These are phyloP conservation scores for Coecobrya sp. DNA, from an alignment of 2,888 invertebrate species.

Conservation along the genomic window DNA sequence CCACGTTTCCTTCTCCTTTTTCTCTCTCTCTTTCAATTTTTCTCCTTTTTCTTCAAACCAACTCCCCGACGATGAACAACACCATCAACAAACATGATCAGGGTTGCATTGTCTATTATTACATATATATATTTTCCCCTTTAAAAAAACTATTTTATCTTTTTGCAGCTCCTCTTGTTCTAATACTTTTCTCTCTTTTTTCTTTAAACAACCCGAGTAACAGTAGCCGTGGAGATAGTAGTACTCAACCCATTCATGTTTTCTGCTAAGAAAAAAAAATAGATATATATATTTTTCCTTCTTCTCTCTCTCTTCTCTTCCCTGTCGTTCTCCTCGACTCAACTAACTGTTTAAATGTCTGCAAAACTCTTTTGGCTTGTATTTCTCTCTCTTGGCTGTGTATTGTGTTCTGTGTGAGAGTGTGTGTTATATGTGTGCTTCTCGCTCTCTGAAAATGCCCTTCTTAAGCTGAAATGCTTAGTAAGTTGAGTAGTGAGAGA, in stretches of 20 bases:
- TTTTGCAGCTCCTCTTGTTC: too few species aligned
- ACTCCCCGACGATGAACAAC: not conserved
- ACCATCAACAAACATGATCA: conserved; percentile 5
- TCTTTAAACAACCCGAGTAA: not conserved
- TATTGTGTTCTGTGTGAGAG: not conserved
- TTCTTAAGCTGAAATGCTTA: conserved; percentile 60
- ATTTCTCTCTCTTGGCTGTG: too few species aligned
- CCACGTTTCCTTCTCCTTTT: conserved; percentile 55
- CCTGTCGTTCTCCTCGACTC: too few species aligned
- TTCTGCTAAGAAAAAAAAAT: conserved; percentile 24
- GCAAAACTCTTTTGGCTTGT: too few species aligned
- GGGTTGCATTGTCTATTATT: not conserved
- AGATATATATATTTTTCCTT: too few species aligned
- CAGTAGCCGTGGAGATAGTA: not conserved
- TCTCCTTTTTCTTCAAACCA: not conserved
- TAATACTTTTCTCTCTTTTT: too few species aligned
- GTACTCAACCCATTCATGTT: conserved; percentile 44
- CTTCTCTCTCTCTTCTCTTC: not conserved
- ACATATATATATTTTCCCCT: too few species aligned
- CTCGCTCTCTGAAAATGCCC: conserved; percentile 1
- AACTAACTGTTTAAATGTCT: too few species aligned
- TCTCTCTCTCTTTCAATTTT: not conserved
- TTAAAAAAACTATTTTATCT: too few species aligned
- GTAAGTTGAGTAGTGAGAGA: too few species aligned
- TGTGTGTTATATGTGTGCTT: conserved; percentile 5